These are phyloP conservation scores for Forbesichthys papilliferus DNA, from an alignment of 2,113 vertebrate species.

Conservation along the genomic window DNA sequence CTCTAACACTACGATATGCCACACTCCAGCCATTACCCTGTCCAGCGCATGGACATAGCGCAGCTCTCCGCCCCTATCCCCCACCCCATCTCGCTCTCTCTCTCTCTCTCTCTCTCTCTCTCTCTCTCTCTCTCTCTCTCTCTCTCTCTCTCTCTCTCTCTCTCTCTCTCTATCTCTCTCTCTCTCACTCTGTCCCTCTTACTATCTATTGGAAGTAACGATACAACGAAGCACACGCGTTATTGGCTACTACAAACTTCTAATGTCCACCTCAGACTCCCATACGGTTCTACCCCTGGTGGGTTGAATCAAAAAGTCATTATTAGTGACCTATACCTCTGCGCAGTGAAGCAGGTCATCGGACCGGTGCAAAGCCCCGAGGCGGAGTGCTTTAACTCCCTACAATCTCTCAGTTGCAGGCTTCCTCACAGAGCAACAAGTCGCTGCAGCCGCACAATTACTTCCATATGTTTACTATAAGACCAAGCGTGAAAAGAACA, in stretches of 20 bases:
- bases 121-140: neutral
- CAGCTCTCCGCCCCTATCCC: neutral
- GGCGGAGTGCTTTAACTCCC: slow-evolving; percentile 26
- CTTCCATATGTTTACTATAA: slow-evolving; percentile 92
- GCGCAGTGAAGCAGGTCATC: slow-evolving; percentile 39
- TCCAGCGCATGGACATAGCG: neutral
- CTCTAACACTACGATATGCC: slow-evolving; percentile 69
- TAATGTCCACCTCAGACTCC: neutral
- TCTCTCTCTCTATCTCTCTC: neutral
- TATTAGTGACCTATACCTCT: slow-evolving; percentile 50
- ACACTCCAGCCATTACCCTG: neutral
- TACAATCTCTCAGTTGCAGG: neutral
- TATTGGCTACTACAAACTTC: slow-evolving; percentile 2
- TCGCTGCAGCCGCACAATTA: slow-evolving; percentile 82
- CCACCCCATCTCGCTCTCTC: neutral
- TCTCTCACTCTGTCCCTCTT: neutral
- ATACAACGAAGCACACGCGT: slow-evolving; percentile 11
- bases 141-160: neutral
- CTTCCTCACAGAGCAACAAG: slow-evolving; percentile 28
- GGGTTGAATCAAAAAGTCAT: slow-evolving; percentile 42
- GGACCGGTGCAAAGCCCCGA: slow-evolving; percentile 49
- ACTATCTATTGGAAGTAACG: too few species aligned
- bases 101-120: neutral
- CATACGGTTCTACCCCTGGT: slow-evolving; percentile 17
- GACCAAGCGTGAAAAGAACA: slow-evolving; percentile 84